A percentile compares a stretch with the other conserved stretches of the same genome.
Conservation (phyloP, 2,888 invertebrate species). For the Hydriomena furcata region DNA sequence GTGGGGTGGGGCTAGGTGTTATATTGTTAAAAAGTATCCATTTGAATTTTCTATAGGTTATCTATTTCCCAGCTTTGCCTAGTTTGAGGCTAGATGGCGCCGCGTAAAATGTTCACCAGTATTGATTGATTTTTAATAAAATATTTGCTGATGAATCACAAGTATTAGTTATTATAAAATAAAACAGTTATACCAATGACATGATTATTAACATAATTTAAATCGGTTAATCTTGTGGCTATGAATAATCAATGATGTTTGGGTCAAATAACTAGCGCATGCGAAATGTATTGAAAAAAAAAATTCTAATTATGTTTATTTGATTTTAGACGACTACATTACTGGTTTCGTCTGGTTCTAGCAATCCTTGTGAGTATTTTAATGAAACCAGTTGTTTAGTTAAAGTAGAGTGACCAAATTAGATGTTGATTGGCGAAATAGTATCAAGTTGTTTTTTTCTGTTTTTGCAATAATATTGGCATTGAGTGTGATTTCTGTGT, state of each 20-base stretch:
- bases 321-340: not conserved
- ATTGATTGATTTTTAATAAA: too few relatives aligned
- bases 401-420: conserved; percentile 25
- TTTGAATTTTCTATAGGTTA: too few relatives aligned
- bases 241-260: conserved; percentile 9
- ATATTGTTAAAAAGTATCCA: too few relatives aligned
- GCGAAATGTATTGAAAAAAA: not conserved
- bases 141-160: too few relatives aligned
- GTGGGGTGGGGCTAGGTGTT: too few relatives aligned
- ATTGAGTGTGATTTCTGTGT: too few relatives aligned
- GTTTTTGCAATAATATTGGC: too few relatives aligned
- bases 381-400: conserved; percentile 9
- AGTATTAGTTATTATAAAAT: too few relatives aligned
- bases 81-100: too few relatives aligned
- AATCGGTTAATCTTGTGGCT: not conserved
- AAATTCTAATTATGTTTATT: conserved; percentile 7
- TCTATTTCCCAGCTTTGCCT: too few relatives aligned
- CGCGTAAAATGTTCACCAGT: too few relatives aligned
- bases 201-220: not conserved
- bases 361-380: conserved; percentile 41
- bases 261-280: conserved; percentile 4
- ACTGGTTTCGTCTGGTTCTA: conserved; percentile 37
- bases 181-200: too few relatives aligned
- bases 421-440: not conserved
- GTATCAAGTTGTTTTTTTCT: not conserved